Evolutionary conservation across 2,797 vertebrate genomes (phyloP).

Genomic region (Eulemur rubriventer): DNA sequence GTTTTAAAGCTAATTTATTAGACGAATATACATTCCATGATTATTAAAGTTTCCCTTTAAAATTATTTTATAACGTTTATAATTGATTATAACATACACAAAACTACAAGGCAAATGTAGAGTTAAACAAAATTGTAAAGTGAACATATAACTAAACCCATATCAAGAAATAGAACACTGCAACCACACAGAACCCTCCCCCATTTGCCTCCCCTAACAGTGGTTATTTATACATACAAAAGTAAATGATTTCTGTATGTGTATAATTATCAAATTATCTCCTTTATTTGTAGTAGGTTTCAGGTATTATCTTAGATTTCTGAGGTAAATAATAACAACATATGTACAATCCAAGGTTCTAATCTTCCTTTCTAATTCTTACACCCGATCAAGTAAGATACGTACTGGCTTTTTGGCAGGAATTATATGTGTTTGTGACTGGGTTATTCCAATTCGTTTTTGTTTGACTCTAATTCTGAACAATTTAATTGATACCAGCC

Average conservation of each 20-base stretch:
- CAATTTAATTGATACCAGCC: neutral
- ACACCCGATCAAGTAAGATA: neutral
- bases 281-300: neutral
- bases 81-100: neutral
- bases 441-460: neutral
- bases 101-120: neutral
- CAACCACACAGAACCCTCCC: neutral
- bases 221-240: neutral
- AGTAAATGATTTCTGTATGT: neutral
- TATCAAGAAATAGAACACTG: neutral
- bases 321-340: neutral
- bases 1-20: constrained; percentile 5
- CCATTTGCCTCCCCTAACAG: neutral
- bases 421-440: neutral
- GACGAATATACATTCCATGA: neutral
- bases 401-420: neutral
- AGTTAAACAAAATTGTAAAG: neutral
- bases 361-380: constrained; percentile 25
- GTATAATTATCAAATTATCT: neutral
- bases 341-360: neutral
- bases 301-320: neutral
- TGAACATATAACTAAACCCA: neutral
- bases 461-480: neutral
- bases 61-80: neutral
- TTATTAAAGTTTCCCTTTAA: neutral